Evolutionary conservation across 30 jellyfish, hydroid and myxozoan species (phyloP).

Genomic region (Cassiopea andromeda): DNA sequence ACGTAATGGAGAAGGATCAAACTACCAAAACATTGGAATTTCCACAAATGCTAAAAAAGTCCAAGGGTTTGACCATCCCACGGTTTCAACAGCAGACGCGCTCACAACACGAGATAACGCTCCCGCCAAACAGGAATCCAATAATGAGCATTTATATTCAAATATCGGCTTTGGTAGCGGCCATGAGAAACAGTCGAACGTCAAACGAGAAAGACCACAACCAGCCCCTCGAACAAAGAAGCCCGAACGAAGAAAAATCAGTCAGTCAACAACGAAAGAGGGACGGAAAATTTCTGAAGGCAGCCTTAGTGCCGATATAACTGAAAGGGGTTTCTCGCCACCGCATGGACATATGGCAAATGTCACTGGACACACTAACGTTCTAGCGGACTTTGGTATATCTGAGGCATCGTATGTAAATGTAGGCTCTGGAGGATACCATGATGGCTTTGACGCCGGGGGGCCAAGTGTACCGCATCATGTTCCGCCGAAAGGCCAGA

Average conservation of each 20-base stretch:
- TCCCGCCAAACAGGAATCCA: slow-evolving; percentile 11
- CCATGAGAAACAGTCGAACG: background rate
- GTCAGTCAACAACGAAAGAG: background rate
- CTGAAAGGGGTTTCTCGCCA: slow-evolving; percentile 8
- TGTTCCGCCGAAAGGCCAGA: slow-evolving; percentile 19
- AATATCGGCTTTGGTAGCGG: slow-evolving; percentile 13
- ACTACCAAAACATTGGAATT: slow-evolving; percentile 4
- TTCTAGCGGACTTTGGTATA: slow-evolving; percentile 1
- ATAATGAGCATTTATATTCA: slow-evolving; percentile 24
- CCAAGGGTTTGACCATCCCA: background rate
- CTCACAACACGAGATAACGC: slow-evolving; percentile 28
- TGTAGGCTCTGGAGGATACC: slow-evolving; percentile 27
- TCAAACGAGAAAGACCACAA: slow-evolving; percentile 15
- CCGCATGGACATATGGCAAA: background rate
- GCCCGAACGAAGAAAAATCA: slow-evolving; percentile 53
- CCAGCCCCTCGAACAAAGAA: slow-evolving; percentile 69
- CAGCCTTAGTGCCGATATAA: background rate
- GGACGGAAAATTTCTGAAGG: background rate
- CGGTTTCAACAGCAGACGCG: slow-evolving; percentile 1
- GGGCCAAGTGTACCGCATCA: background rate
- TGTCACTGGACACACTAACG: background rate
- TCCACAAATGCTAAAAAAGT: background rate
- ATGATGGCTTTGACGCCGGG: slow-evolving; percentile 55
- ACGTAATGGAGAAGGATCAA: slow-evolving; percentile 8
- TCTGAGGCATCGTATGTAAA: slow-evolving; percentile 42